Evolutionary conservation across 1,140 invertebrate species (phyloP).

Genomic region (Holotrichia oblita): DNA sequence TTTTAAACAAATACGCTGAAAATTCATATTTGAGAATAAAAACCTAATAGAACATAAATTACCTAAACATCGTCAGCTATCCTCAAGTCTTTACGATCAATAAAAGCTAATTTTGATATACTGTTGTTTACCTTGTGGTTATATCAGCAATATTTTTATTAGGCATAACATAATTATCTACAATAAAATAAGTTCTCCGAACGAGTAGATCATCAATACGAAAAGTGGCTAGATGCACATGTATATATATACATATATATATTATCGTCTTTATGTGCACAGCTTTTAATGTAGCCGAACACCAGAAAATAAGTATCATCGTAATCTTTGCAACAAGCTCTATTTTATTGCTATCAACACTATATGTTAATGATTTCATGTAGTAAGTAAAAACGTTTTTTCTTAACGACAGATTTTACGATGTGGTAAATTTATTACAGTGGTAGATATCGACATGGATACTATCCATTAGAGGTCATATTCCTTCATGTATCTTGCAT

Average conservation of each 20-base stretch:
- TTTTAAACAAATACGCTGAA: not conserved
- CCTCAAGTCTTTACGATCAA: not conserved
- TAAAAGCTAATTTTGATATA: slow-evolving; percentile 21
- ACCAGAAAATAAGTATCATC: not conserved
- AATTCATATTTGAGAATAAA: slow-evolving; percentile 17
- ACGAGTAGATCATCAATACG: too few species aligned
- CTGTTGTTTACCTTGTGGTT: not conserved
- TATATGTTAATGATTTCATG: not conserved
- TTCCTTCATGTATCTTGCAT: not conserved
- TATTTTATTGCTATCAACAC: slow-evolving; percentile 13
- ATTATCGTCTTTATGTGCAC: not conserved
- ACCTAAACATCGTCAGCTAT: slow-evolving; percentile 11
- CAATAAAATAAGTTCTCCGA: not conserved
- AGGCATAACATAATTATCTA: slow-evolving; percentile 2
- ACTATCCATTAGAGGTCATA: not conserved
- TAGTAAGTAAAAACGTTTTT: not conserved
- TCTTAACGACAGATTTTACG: slow-evolving; percentile 12
- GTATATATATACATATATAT: not conserved
- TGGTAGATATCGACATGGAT: not conserved
- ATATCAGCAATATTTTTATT: slow-evolving; percentile 9
- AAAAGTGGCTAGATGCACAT: not conserved
- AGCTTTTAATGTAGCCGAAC: not conserved
- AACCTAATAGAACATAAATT: not conserved
- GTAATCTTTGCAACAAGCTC: slow-evolving; percentile 4
- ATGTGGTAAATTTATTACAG: slow-evolving; percentile 17